Evolutionary conservation across 1,140 invertebrate genomes (phyloP).

Genomic region (Diprion similis): DNA sequence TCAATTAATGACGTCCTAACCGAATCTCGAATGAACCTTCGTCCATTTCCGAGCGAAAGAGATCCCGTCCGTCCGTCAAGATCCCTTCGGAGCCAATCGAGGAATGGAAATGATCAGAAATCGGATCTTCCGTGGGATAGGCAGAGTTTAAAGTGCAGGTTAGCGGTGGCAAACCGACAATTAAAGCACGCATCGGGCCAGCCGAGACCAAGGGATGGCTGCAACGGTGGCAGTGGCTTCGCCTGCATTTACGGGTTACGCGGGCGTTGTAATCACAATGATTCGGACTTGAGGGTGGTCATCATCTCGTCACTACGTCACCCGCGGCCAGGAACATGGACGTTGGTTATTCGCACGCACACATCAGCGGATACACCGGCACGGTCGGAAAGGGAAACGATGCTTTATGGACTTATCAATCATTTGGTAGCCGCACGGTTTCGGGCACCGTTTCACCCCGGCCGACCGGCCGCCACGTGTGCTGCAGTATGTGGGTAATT

Average conservation of each 20-base stretch:
- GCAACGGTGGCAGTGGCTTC: conserved; percentile 55
- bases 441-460: conserved; percentile 25
- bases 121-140: neutral
- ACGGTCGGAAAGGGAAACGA: neutral
- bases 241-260: conserved; percentile 55
- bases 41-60: no score
- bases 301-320: conserved; percentile 63
- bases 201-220: conserved; percentile 1
- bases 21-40: no score
- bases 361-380: conserved; percentile 31
- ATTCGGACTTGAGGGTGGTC: conserved; percentile 53
- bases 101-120: neutral
- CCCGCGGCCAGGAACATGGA: conserved; percentile 47
- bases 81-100: neutral
- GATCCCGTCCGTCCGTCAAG: no score
- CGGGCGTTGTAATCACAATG: conserved; percentile 59
- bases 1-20: no score
- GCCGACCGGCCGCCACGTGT: no score
- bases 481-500: conserved; percentile 15
- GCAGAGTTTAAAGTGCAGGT: conserved; percentile 12
- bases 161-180: conserved; percentile 24
- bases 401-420: conserved; percentile 63
- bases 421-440: conserved; percentile 54
- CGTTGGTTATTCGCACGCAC: conserved; percentile 34
- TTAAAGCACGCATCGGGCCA: conserved; percentile 17